Percentiles rank a stretch among this genome's conserved stretches.
phyloP scores from a whole-genome alignment of 1,140 invertebrate genomes.

The Episyrphus balteatus region DNA sequence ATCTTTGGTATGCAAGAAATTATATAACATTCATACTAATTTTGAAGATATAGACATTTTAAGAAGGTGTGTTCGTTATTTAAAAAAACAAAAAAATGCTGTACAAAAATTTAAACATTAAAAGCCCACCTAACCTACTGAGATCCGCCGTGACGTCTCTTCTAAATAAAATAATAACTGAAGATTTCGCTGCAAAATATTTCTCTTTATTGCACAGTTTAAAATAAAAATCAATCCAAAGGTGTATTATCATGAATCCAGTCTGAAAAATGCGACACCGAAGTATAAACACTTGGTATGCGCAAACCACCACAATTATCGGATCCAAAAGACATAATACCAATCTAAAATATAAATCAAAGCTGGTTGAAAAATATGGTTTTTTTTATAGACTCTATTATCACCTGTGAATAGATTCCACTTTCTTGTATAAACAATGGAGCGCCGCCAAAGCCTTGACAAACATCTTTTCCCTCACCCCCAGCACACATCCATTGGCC shows the following conservation, averaged over 20 bases:
- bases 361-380: not conserved
- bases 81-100: too few relatives aligned
- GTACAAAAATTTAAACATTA: too few relatives aligned
- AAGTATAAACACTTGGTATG: constrained; percentile 57
- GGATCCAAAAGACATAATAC: constrained; percentile 60
- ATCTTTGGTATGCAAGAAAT: too few relatives aligned
- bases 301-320: constrained; percentile 56
- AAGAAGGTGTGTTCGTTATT: too few relatives aligned
- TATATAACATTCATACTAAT: too few relatives aligned
- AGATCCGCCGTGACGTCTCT: too few relatives aligned
- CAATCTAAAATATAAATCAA: constrained; percentile 42
- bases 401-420: constrained; percentile 48
- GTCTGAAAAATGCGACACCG: constrained; percentile 50
- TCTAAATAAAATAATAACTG: too few relatives aligned
- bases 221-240: constrained; percentile 26
- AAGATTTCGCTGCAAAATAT: too few relatives aligned
- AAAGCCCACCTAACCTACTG: too few relatives aligned
- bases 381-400: not conserved
- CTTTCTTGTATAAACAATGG: constrained; percentile 48
- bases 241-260: constrained; percentile 60
- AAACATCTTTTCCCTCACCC: constrained; percentile 53
- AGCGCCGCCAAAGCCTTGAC: constrained; percentile 57
- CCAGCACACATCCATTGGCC: constrained; percentile 55
- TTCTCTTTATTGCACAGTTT: too few relatives aligned
- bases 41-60: too few relatives aligned